Percentiles rank a stretch among this genome's conserved stretches.
Conservation (phyloP, 2,797 vertebrate species). For the Gymnopithys bicolor region DNA sequence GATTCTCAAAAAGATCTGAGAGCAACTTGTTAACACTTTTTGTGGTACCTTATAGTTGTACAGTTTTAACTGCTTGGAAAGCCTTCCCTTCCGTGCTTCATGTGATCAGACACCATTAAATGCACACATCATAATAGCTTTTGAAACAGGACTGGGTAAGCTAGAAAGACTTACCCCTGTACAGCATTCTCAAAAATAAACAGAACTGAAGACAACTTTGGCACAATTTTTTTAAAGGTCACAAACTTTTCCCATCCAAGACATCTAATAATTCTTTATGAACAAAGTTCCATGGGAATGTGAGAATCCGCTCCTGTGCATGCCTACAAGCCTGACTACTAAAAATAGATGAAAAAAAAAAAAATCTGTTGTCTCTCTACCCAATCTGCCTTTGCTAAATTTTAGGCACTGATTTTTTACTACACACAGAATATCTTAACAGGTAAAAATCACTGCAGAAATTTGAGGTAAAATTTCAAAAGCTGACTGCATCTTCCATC, state of each 20-base stretch:
- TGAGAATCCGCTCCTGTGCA: not conserved
- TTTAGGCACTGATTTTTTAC: not conserved
- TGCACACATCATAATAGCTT: not conserved
- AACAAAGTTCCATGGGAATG: not conserved
- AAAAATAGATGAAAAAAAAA: not conserved
- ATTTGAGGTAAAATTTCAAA: not conserved
- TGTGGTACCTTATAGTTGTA: not conserved
- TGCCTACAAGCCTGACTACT: not conserved
- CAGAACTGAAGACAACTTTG: not conserved
- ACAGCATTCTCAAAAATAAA: slow-evolving; percentile 16
- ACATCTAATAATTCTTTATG: not conserved
- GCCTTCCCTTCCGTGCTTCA: not conserved
- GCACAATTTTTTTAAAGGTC: not conserved
- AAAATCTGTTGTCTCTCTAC: not conserved
- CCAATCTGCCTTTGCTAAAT: not conserved
- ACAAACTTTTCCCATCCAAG: not conserved
- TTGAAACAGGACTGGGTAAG: not conserved
- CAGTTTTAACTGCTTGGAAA: not conserved
- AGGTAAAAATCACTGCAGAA: not conserved
- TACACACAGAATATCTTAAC: rapidly evolving
- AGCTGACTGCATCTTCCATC: not conserved
- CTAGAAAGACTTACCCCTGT: not conserved
- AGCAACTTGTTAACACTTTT: not conserved
- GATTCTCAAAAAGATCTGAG: not conserved
- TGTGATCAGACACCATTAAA: not conserved